These are phyloP conservation scores for Cichladusa arquata DNA, from an alignment of 2,113 vertebrate genomes.

Conservation along the genomic window DNA sequence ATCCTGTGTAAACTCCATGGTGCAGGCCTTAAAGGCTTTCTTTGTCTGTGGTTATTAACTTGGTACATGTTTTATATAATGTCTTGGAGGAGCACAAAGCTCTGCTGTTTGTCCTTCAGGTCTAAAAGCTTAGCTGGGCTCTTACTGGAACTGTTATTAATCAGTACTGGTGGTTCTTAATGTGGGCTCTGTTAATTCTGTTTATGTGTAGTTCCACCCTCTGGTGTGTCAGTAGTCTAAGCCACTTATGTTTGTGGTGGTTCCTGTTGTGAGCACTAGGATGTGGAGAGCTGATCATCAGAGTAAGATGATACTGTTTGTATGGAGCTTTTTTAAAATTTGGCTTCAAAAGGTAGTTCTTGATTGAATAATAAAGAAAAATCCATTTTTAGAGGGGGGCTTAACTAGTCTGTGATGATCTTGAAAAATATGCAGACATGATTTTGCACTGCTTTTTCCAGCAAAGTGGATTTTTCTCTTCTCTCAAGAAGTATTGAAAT, in stretches of 20 bases:
- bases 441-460: not conserved
- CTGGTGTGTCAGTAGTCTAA: not conserved
- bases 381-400: not conserved
- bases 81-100: not conserved
- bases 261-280: not conserved
- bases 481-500: not conserved
- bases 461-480: not conserved
- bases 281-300: not conserved
- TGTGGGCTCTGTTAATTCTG: not conserved
- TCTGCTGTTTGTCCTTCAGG: not conserved
- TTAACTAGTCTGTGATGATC: not conserved
- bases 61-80: not conserved
- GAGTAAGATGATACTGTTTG: not conserved
- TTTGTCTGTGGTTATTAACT: not conserved
- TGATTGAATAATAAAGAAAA: not conserved
- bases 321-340: not conserved
- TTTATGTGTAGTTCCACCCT: not conserved
- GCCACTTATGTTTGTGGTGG: not conserved
- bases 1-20: not conserved
- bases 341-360: not conserved
- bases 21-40: not conserved
- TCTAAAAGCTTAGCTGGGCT: not conserved
- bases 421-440: not conserved
- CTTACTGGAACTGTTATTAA: not conserved
- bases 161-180: not conserved